Percentiles rank a stretch among this genome's conserved stretches.
These are phyloP conservation scores for Huso huso DNA, from an alignment of 2,797 vertebrate species.

Conservation along the genomic window DNA sequence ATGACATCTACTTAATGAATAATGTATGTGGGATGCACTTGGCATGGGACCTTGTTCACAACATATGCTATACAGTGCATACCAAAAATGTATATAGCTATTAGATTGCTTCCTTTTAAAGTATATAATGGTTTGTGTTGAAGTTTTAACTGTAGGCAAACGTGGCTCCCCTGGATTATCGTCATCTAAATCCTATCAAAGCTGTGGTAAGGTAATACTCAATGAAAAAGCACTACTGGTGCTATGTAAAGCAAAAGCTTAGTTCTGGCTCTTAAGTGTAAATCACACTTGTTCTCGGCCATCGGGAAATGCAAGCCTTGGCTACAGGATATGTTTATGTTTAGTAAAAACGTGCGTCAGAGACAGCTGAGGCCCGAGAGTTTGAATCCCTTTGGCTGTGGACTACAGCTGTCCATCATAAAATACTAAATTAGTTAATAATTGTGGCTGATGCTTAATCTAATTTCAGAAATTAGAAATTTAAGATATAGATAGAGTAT, in stretches of 20 bases:
- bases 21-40: conserved; percentile 1
- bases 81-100: too few species aligned
- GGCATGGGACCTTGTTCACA: background rate
- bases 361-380: conserved; percentile 13
- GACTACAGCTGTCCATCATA: conserved; percentile 4
- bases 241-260: conserved; percentile 6
- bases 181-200: background rate
- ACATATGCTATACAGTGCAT: too few species aligned
- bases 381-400: conserved; percentile 1
- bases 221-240: background rate
- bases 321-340: conserved; percentile 12
- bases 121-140: too few species aligned
- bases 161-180: background rate
- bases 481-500: background rate
- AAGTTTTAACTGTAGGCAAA: too few species aligned
- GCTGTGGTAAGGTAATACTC: background rate
- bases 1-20: too few species aligned
- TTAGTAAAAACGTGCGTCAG: conserved; percentile 32
- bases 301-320: conserved; percentile 1
- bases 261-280: background rate
- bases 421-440: conserved; percentile 1
- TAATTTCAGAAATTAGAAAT: background rate
- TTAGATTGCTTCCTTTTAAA: too few species aligned
- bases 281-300: background rate
- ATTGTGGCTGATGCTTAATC: background rate